Evolutionary conservation across 2,113 vertebrate genomes (phyloP).

Genomic region (Pachycephala philippinensis): DNA sequence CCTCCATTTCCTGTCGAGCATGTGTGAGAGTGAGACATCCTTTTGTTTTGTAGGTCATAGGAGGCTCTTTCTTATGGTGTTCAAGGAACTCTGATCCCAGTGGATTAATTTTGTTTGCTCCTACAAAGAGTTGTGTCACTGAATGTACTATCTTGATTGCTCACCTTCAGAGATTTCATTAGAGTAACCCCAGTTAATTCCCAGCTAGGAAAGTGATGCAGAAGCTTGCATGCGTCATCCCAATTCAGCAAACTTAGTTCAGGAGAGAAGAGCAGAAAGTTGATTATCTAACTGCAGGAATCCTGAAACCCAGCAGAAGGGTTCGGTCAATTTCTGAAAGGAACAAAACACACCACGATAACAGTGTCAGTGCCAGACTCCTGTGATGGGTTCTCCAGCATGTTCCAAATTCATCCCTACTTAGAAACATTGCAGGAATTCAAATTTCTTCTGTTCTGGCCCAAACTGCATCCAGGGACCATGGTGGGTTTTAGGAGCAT

Average conservation of each 20-base stretch:
- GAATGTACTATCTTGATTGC: slow-evolving; percentile 3
- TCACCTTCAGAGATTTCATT: slow-evolving; percentile 19
- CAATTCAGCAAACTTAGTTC: background rate
- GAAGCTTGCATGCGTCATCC: background rate
- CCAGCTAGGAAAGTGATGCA: slow-evolving; percentile 13
- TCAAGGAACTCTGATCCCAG: background rate
- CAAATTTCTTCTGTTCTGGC: background rate
- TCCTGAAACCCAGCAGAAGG: slow-evolving; percentile 5
- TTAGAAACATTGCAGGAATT: background rate
- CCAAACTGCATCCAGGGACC: background rate
- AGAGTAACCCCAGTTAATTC: background rate
- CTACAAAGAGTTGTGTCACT: slow-evolving; percentile 5
- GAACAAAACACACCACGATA: background rate
- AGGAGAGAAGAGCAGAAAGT: background rate
- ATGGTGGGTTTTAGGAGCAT: background rate
- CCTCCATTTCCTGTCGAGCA: background rate
- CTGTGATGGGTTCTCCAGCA: background rate
- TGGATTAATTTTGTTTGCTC: slow-evolving; percentile 12
- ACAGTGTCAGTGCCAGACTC: background rate
- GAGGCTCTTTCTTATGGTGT: background rate
- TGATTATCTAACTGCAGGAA: background rate
- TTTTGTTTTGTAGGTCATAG: slow-evolving; percentile 27
- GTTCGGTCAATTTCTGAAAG: background rate
- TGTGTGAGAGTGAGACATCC: slow-evolving; percentile 6
- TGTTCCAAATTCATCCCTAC: background rate